Base-by-base conservation (phyloP, 1,140 invertebrate genomes). In the Diorhabda carinulata region DNA sequence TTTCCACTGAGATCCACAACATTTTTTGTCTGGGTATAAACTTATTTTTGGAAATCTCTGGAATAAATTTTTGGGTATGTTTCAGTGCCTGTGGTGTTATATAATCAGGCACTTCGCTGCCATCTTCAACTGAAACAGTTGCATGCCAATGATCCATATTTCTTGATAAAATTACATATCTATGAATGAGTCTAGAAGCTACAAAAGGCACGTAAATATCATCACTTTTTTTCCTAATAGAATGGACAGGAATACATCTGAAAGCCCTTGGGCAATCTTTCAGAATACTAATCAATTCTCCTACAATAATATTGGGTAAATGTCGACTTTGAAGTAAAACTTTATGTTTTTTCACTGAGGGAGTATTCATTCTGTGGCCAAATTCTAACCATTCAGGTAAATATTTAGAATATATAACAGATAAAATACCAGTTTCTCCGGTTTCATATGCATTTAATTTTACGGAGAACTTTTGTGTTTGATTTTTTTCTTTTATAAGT, bases 11-110 rank as follows among this genome's bases (percentile, higher is more conserved):
- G 9, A 89, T 84, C 57, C 91, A 76, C 10, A 92, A 77, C 41
- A 92, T 81, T 68, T 86, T 84, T 79, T 92, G 90, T 56, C 91
- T 80, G 1, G 91, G 90, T 67, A 91, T 84, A 78, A 89, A 89
- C 52, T 71, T 81, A 69, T 73, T 73, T 43, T 76, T 72, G 64
- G 73, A 63, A 60, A 71, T 47, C 25, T 84, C 72, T 0, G 88
- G 87, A 72, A 84, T 82, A 78, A 87, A 89, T 72, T 87, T 89
- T 73, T 89, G 87, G 8, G 83, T 79, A 43, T 85, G 80, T 77
- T 88, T 89, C 9, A 78, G 69, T 59, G 81, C 81, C 77, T 86
- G 84, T 6, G 81, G 79, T 68, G 81, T 79, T 25, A 84, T 73
- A 8, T 80, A 70, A 71, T 83, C 82, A 0, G 78, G 72, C 66